Evolutionary conservation across 2,888 invertebrate genomes (phyloP).

Genomic region (Rhodophaea formosa): DNA sequence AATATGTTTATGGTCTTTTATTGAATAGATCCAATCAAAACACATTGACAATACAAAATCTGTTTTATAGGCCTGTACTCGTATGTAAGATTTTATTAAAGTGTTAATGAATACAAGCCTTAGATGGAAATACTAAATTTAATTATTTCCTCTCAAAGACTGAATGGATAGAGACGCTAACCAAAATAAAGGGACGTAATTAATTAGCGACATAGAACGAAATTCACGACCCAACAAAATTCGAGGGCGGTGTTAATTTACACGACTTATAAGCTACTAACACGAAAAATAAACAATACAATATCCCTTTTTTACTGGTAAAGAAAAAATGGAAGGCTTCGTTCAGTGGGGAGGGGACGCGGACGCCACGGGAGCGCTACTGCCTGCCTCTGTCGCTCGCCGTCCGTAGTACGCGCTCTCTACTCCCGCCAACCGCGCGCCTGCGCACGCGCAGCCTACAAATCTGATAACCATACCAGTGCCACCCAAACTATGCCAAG

Average conservation of each 20-base stretch:
- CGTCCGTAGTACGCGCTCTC: slow-evolving; percentile 75
- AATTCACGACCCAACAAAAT: slow-evolving; percentile 58
- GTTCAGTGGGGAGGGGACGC: slow-evolving; percentile 43
- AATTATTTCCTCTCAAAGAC: neutral
- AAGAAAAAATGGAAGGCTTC: slow-evolving; percentile 73
- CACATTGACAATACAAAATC: neutral
- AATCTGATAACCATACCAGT: slow-evolving; percentile 41
- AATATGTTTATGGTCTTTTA: slow-evolving; percentile 19
- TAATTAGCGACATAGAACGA: slow-evolving; percentile 56
- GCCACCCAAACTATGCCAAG: slow-evolving; percentile 39
- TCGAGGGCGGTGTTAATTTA: slow-evolving; percentile 71
- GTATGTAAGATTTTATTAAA: neutral
- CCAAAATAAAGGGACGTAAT: slow-evolving; percentile 37
- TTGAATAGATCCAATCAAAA: neutral
- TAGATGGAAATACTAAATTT: neutral
- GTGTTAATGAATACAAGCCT: neutral
- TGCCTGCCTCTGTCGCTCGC: slow-evolving; percentile 72
- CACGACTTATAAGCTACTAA: slow-evolving; percentile 77
- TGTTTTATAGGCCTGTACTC: neutral
- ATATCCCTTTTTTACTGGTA: slow-evolving; percentile 75
- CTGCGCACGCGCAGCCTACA: slow-evolving; percentile 68
- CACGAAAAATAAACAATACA: slow-evolving; percentile 77
- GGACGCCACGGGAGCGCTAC: slow-evolving; percentile 73
- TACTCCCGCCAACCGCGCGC: slow-evolving; percentile 71
- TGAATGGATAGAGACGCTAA: slow-evolving; percentile 19